Conservation (phyloP, 2,888 invertebrate species). For the Xanthia icteritia region DNA sequence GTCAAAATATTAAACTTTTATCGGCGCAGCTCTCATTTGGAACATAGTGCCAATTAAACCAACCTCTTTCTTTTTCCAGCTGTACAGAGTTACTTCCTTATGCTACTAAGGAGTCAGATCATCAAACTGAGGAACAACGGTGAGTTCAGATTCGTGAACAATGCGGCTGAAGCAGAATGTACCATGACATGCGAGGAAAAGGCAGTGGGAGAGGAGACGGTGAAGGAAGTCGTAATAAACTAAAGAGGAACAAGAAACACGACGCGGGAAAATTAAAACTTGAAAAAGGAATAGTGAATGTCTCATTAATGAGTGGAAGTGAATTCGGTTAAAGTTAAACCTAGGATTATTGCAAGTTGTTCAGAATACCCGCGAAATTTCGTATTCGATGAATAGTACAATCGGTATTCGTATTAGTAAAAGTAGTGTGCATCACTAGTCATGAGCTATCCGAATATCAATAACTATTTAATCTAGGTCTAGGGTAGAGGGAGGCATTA, state of each 20-base stretch:
- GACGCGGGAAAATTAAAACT: neutral
- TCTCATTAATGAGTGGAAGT: neutral
- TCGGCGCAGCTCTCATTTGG: neutral
- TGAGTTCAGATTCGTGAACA: constrained; percentile 52
- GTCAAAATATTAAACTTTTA: neutral
- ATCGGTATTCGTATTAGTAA: too few relatives aligned
- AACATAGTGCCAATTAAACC: constrained; percentile 18
- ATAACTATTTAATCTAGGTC: too few relatives aligned
- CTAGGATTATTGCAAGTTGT: neutral
- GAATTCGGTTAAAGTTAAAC: neutral
- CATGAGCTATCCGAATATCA: too few relatives aligned
- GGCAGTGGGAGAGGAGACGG: neutral
- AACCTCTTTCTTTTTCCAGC: constrained; percentile 40
- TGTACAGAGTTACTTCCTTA: constrained; percentile 46
- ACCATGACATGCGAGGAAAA: neutral
- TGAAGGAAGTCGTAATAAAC: neutral
- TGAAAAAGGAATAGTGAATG: neutral
- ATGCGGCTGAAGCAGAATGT: constrained; percentile 27
- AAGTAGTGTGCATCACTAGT: too few relatives aligned
- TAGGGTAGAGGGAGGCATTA: too few relatives aligned
- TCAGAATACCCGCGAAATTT: too few relatives aligned
- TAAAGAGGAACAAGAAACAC: neutral
- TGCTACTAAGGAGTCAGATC: constrained; percentile 60
- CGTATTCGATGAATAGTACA: too few relatives aligned
- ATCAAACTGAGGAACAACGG: constrained; percentile 45